Base-by-base conservation (phyloP, 53 echinoderm and acorn worm species). In the Actinopyga echinites region DNA sequence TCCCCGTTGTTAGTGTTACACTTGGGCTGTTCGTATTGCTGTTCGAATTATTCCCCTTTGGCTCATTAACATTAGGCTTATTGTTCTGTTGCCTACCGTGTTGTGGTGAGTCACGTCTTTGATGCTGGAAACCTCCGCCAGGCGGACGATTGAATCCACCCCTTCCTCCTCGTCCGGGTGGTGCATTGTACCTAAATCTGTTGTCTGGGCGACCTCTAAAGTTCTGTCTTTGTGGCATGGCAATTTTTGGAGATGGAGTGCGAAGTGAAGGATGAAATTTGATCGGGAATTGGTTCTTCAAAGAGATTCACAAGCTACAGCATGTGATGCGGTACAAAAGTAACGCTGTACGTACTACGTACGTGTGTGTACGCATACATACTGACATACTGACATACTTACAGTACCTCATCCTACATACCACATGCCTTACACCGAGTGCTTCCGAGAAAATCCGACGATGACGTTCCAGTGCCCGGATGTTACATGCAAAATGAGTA, bases 31-130 rank as follows among this genome's bases (percentile, higher is more conserved):
- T 71, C 13, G 30, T 36, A 5, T 42, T 44, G 9, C 21, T 30
- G 35, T n/a, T 68, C 20, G 38, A 12, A 22, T 20, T 20, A n/a
- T 22, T 42, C 42, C 31, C 42, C 34, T 38, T 71, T 44, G 44
- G 31, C 30, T 77, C 77, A 15, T 77, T 77, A 77, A 77, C 77
- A 56, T 56, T 77, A 77, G 77, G 77, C 77, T 77, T 77, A 24
- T 54, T 55, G 21, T 77, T 30, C 5, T 53, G 54, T 77, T 77
- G 77, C 77, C 77, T 77, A 77, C 77, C 77, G 77, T 77, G 77
- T 20, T 77, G 77, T 32, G 55, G 77, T 9, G 22, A 36, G 28
- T 55, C 55, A n/a, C 77, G 24, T 55, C 55, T 53, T 56, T 25
- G 55, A 30, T 49, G 31, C 19, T 23, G 32, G 26, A 80, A 80